Evolutionary conservation across 2,797 vertebrate genomes (phyloP).

Genomic region (Petrocephalus sullivani): DNA sequence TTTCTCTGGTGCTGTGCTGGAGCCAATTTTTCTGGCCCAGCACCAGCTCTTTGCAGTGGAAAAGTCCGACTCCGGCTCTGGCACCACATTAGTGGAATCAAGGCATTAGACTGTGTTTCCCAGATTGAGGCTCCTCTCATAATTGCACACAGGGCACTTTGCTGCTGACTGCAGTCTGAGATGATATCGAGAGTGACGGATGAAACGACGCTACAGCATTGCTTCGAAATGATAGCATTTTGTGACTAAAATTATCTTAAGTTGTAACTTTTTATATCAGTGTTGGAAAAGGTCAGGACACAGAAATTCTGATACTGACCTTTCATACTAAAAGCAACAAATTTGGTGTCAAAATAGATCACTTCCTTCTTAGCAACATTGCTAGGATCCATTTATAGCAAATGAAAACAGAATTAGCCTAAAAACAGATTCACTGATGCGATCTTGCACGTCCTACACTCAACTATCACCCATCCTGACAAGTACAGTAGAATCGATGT

Average conservation of each 20-base stretch:
- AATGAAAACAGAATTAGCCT: neutral
- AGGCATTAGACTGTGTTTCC: neutral
- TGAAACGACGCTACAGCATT: neutral
- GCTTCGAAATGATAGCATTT: neutral
- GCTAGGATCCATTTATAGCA: neutral
- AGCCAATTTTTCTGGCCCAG: no score
- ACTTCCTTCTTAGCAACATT: neutral
- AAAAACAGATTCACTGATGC: neutral
- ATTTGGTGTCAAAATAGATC: neutral
- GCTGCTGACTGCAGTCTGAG: neutral
- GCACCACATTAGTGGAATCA: no score
- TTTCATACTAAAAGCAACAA: neutral
- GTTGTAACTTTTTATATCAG: no score
- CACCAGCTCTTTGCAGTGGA: no score
- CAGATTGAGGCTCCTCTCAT: neutral
- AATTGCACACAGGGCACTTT: neutral
- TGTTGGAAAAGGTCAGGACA: neutral
- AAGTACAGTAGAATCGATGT: neutral
- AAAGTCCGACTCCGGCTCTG: no score
- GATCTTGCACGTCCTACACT: neutral
- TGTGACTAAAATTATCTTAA: neutral
- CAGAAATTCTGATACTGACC: neutral
- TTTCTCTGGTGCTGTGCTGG: no score
- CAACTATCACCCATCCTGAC: neutral
- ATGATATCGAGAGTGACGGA: neutral